These are phyloP conservation scores for Notodonta dromedarius DNA, from an alignment of 2,888 invertebrate genomes.

Conservation along the genomic window DNA sequence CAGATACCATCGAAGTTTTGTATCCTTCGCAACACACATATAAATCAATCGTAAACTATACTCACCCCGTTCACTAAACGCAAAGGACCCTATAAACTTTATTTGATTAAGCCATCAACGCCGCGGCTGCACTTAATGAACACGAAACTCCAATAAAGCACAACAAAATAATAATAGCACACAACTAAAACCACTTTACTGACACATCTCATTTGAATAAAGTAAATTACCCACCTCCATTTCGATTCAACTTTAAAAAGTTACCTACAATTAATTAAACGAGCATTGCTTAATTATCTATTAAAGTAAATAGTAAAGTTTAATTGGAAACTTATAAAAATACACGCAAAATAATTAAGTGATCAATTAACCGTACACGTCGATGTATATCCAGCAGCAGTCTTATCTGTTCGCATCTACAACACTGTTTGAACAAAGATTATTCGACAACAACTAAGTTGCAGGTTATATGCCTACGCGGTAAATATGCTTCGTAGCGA, in stretches of 20 bases:
- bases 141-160: constrained; percentile 79
- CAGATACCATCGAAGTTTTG: constrained; percentile 74
- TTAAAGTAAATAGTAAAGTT: constrained; percentile 75
- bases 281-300: constrained; percentile 79
- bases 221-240: constrained; percentile 67
- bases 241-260: constrained; percentile 64
- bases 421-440: constrained; percentile 58
- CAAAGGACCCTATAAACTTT: constrained; percentile 61
- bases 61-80: constrained; percentile 39
- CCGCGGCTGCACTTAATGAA: constrained; percentile 65
- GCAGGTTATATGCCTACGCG: constrained; percentile 28
- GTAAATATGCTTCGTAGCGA: constrained; percentile 1
- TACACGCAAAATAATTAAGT: constrained; percentile 81
- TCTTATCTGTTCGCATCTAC: constrained; percentile 65
- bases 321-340: constrained; percentile 76
- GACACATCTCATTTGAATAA: constrained; percentile 79
- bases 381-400: constrained; percentile 63
- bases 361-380: constrained; percentile 78
- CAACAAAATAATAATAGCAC: constrained; percentile 80
- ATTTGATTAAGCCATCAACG: constrained; percentile 77
- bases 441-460: constrained; percentile 31
- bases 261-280: constrained; percentile 76
- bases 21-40: constrained; percentile 62
- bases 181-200: constrained; percentile 74
- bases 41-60: constrained; percentile 69